phyloP scores from a whole-genome alignment of 2,888 invertebrate species.

The Nematopogon swammerdamellus region DNA sequence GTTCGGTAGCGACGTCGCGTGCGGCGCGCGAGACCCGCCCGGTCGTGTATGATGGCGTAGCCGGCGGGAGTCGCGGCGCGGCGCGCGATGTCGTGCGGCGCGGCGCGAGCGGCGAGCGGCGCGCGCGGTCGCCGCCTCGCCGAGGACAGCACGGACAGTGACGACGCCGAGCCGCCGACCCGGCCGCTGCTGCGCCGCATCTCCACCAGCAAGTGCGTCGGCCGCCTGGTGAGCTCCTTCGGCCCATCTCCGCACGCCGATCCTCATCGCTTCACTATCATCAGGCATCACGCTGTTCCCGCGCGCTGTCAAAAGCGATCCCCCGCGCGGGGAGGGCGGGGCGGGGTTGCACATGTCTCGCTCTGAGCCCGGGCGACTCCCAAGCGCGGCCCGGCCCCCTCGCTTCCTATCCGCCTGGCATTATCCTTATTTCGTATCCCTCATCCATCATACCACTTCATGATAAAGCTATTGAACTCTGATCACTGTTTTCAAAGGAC shows the following conservation, averaged over 20 bases:
- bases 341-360: conserved; percentile 1
- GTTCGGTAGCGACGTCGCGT: conserved; percentile 36
- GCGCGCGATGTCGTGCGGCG: conserved; percentile 1
- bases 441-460: too few species aligned
- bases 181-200: conserved; percentile 69
- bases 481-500: too few species aligned
- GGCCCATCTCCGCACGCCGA: not conserved
- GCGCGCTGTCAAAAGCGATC: not conserved
- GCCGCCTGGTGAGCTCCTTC: conserved; percentile 65
- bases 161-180: conserved; percentile 76
- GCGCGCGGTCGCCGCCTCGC: conserved; percentile 11
- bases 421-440: too few species aligned
- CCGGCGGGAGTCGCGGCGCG: not conserved
- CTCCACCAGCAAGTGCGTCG: conserved; percentile 80
- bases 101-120: conserved; percentile 1
- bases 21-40: conserved; percentile 30
- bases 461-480: too few species aligned
- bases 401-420: too few species aligned
- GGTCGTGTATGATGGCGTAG: conserved; percentile 40
- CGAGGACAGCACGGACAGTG: conserved; percentile 68
- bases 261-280: not conserved
- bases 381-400: conserved; percentile 1
- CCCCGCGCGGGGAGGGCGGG: conserved; percentile 5
- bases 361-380: not conserved
- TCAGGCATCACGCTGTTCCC: conserved; percentile 4